phyloP scores from a whole-genome alignment of 2,113 vertebrate genomes.

The Circaetus gallicus region DNA sequence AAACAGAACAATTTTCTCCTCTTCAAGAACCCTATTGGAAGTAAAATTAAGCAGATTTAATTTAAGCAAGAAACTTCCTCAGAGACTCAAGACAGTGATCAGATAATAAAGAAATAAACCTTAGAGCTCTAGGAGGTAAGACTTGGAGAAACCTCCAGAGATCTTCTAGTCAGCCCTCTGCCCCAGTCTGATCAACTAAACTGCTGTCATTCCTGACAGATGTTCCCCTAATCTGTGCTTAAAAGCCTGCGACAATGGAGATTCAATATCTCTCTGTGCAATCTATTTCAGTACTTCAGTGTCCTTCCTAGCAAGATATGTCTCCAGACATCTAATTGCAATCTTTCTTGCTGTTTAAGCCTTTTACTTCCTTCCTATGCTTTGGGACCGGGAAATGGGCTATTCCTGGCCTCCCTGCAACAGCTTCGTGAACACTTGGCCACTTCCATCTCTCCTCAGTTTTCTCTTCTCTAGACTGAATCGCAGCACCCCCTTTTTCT shows the following conservation, averaged over 20 bases:
- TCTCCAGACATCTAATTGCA: not conserved
- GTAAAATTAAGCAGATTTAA: not conserved
- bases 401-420: not conserved
- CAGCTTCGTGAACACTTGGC: not conserved
- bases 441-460: not conserved
- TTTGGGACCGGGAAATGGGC: not conserved
- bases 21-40: not conserved
- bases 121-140: not conserved
- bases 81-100: not conserved
- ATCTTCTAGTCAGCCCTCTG: not conserved
- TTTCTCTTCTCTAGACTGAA: not conserved
- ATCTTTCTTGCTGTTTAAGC: not conserved
- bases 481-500: not conserved
- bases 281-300: not conserved
- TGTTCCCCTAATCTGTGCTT: not conserved
- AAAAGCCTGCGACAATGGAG: not conserved
- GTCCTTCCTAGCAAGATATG: not conserved
- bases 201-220: not conserved
- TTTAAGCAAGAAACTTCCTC: constrained; percentile 12
- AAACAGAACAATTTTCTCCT: constrained; percentile 1
- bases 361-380: not conserved
- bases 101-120: constrained; percentile 26
- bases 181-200: not conserved
- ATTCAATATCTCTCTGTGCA: not conserved
- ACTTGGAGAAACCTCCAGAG: not conserved